Evolutionary conservation across 2,113 vertebrate genomes (phyloP), one percentile per base, ranked within the genome.

Genomic region (Chunga burmeisteri): DNA sequence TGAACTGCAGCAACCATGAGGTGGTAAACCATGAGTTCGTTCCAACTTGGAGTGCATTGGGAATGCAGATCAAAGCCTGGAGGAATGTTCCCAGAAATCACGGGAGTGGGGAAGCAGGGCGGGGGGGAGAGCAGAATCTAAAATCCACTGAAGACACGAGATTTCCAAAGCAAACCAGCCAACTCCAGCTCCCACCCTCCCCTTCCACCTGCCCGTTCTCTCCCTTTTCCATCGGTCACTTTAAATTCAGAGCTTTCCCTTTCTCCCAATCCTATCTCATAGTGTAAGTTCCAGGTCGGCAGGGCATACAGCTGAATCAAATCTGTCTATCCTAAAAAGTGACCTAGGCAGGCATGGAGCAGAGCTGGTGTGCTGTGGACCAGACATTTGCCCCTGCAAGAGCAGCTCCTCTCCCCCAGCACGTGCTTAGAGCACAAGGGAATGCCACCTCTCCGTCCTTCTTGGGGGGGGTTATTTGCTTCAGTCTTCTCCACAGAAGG

Each of bases 11-110:
- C 71, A 96, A 58, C 88, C 88, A 27, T 86, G 58, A 46, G 40
- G 93, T 95, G 93, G 90, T 94, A 95, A 96, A 88, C 92, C 81
- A 86, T 68, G 92, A 93, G 81, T 93, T 86, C 92, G 88, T 96
- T 97, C 95, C 96, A 96, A 93, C 92, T 96, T 95, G 95, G 95
- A 96, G 85, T 74, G 85, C 78, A 95, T 95, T 94, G 93, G 83
- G 84, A 96, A 96, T 82, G 88, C 84, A 96, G 94, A 96, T 97
- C 86, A 94, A 94, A 94, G 94, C 91, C 86, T 91, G 89, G 20
- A 94, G 93, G 93, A 97, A 91, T 38, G 83, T 96, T 96, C 91
- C 86, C 86, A 97, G 94, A 94, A 97, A 89, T 94, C 89, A 91
- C 3, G 0, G 94, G 81, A 95, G 84, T 73, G 94, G 91, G 70